phyloP scores from a whole-genome alignment of 2,888 invertebrate genomes.

The Callosobruchus maculatus region DNA sequence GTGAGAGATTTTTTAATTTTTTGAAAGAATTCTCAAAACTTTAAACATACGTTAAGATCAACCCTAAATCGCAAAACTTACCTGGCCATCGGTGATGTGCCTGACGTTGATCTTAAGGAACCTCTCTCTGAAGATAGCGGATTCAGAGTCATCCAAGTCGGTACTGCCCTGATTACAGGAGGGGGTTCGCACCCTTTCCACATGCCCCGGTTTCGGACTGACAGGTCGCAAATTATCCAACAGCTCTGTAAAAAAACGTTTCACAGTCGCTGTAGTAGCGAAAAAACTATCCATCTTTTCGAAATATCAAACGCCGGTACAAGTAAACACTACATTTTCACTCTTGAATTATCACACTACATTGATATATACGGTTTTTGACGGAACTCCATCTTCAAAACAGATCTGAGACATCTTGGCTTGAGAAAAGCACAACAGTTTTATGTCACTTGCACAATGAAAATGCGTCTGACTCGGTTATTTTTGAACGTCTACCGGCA shows the following conservation, averaged over 20 bases:
- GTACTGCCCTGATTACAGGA: constrained; percentile 46
- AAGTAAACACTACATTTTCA: neutral
- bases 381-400: no score
- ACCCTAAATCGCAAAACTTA: neutral
- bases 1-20: no score
- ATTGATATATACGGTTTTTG: no score
- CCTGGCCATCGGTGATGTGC: constrained; percentile 88
- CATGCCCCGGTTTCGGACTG: constrained; percentile 77
- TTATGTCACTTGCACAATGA: neutral
- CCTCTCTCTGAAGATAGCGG: constrained; percentile 69
- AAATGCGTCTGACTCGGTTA: neutral
- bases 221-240: constrained; percentile 79
- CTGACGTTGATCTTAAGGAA: constrained; percentile 91
- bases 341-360: neutral
- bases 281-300: neutral
- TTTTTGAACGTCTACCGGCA: neutral
- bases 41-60: no score
- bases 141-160: constrained; percentile 41
- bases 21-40: no score
- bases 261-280: constrained; percentile 7
- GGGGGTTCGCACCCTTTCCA: constrained; percentile 62
- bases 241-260: constrained; percentile 59
- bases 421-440: neutral
- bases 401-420: no score
- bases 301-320: neutral